phyloP scores from a whole-genome alignment of 2,797 vertebrate genomes.

The Liparis tanakae region DNA sequence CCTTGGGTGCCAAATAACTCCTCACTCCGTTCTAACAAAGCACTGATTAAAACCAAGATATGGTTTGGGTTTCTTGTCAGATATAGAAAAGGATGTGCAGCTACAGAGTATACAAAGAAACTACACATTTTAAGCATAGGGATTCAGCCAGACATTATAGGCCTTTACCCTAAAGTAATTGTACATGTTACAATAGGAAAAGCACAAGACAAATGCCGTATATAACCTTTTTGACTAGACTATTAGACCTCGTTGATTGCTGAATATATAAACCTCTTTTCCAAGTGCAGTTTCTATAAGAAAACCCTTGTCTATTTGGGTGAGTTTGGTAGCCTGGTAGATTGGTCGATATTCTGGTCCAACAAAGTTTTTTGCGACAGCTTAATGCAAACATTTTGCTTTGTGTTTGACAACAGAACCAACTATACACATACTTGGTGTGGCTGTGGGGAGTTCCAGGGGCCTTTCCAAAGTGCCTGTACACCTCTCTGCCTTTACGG shows the following conservation, averaged over 20 bases:
- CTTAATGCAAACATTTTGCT: not conserved
- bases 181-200: not conserved
- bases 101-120: too few relatives aligned
- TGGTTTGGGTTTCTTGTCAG: not conserved
- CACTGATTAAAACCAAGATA: not conserved
- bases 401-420: constrained; percentile 2
- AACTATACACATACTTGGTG: constrained; percentile 87
- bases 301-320: not conserved
- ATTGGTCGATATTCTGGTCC: not conserved
- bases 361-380: not conserved
- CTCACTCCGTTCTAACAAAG: not conserved
- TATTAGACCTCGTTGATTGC: not conserved
- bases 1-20: not conserved
- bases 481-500: constrained; percentile 92
- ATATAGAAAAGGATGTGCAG: not conserved
- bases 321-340: not conserved
- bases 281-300: not conserved
- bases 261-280: not conserved
- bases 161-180: not conserved
- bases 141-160: not conserved
- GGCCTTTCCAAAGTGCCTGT: constrained; percentile 94
- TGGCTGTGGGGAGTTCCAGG: constrained; percentile 94
- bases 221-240: not conserved
- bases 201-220: too few relatives aligned
- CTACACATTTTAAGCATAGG: too few relatives aligned